Percentiles rank a stretch among this genome's conserved stretches.
phyloP scores from a whole-genome alignment of 2,888 invertebrate genomes.

The Drosophila parthenogenetica region DNA sequence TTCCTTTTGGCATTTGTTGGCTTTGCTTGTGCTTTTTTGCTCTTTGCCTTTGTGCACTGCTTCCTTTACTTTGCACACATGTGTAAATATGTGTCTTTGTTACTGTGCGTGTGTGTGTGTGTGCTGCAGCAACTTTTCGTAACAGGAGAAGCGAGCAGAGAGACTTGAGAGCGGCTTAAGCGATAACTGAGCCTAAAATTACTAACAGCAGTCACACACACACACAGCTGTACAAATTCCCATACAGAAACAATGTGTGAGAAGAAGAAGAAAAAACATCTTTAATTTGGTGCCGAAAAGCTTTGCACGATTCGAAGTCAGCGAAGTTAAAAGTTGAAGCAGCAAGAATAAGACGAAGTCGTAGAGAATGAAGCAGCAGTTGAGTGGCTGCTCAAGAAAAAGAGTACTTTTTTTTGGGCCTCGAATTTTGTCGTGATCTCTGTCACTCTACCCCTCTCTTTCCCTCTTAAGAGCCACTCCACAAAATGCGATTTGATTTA shows the following conservation, averaged over 20 bases:
- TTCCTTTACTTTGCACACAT: slow-evolving; percentile 17
- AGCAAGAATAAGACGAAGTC: slow-evolving; percentile 2
- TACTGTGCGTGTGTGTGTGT: slow-evolving; percentile 15
- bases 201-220: slow-evolving; percentile 19
- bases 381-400: too few species aligned
- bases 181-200: slow-evolving; percentile 51
- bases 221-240: neutral
- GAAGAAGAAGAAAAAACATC: slow-evolving; percentile 4
- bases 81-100: neutral
- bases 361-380: neutral
- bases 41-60: slow-evolving; percentile 13
- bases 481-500: neutral
- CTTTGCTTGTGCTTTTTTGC: slow-evolving; percentile 11
- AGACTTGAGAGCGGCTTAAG: slow-evolving; percentile 38
- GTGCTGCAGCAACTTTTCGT: slow-evolving; percentile 20
- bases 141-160: slow-evolving; percentile 24
- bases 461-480: slow-evolving; percentile 17
- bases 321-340: slow-evolving; percentile 42
- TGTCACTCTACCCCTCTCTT: neutral
- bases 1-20: slow-evolving; percentile 25
- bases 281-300: slow-evolving; percentile 22
- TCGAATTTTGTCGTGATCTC: slow-evolving; percentile 1
- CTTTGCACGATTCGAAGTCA: slow-evolving; percentile 40
- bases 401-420: too few species aligned
- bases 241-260: slow-evolving; percentile 1